These are phyloP conservation scores for Sesia bembeciformis DNA, from an alignment of 2,888 invertebrate species.

Conservation along the genomic window DNA sequence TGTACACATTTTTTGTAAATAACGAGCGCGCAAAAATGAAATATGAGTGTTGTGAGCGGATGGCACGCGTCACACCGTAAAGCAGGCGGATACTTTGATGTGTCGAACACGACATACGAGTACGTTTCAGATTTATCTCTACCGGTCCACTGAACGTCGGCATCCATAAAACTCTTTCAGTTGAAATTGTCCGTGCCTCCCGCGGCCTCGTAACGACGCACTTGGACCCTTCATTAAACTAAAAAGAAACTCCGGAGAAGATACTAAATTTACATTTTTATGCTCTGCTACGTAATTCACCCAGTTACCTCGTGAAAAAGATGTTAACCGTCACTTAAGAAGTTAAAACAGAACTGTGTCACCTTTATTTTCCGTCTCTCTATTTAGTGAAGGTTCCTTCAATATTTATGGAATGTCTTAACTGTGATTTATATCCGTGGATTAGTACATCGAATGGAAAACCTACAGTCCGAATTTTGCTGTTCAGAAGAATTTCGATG, in stretches of 20 bases:
- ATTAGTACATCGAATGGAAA: constrained; percentile 17
- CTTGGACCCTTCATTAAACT: constrained; percentile 19
- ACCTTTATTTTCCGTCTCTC: not conserved
- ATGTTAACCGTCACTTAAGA: not conserved
- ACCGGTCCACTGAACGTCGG: constrained; percentile 19
- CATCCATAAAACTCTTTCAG: constrained; percentile 24
- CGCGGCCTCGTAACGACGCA: constrained; percentile 14
- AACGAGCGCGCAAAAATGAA: not conserved
- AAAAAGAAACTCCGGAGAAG: constrained; percentile 18
- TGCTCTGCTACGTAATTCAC: not conserved
- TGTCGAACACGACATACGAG: constrained; percentile 16
- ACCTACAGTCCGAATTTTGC: constrained; percentile 15
- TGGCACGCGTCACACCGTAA: constrained; percentile 16
- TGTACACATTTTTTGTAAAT: not conserved
- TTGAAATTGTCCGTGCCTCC: constrained; percentile 20
- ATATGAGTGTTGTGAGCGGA: constrained; percentile 2
- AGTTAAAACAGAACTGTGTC: not conserved
- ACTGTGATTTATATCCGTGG: constrained; percentile 24
- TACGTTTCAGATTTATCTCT: constrained; percentile 21
- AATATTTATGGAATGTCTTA: constrained; percentile 27
- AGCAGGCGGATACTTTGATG: constrained; percentile 17
- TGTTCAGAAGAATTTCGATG: constrained; percentile 22
- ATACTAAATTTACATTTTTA: constrained; percentile 34
- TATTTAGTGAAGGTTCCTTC: constrained; percentile 5
- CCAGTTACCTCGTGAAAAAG: not conserved